Evolutionary conservation across 2,888 invertebrate species (phyloP).

Genomic region (Julus scanicus): DNA sequence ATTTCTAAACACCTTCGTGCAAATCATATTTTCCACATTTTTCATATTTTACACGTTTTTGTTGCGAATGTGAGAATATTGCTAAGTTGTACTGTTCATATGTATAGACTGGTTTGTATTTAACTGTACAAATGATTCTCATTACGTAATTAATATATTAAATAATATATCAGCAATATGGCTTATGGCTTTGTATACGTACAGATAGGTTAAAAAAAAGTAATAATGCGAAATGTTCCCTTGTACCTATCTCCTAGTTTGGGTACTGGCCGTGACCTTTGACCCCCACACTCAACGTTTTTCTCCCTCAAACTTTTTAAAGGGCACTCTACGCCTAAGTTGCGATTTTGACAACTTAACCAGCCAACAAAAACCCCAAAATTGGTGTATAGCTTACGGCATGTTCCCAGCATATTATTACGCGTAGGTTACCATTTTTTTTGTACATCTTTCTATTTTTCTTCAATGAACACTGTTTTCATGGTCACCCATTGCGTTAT

Average conservation of each 20-base stretch:
- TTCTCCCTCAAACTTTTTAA: neutral
- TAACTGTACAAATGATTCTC: conserved; percentile 8
- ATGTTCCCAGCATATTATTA: conserved; percentile 19
- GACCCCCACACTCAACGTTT: neutral
- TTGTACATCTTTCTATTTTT: neutral
- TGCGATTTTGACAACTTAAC: conserved; percentile 34
- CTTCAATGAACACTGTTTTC: conserved; percentile 24
- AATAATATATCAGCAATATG: conserved; percentile 7
- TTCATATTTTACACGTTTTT: no score
- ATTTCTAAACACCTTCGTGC: neutral
- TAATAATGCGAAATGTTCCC: neutral
- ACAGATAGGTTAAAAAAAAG: no score
- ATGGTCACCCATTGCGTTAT: neutral
- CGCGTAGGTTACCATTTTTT: conserved; percentile 17
- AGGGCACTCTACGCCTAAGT: neutral
- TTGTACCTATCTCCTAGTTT: neutral
- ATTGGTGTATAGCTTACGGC: conserved; percentile 38
- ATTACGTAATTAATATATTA: conserved; percentile 12
- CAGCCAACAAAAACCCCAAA: neutral
- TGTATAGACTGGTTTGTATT: conserved; percentile 22
- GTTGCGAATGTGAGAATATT: neutral
- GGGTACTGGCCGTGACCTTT: neutral
- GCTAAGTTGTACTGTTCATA: neutral
- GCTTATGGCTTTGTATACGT: neutral
- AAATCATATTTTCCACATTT: neutral